These are phyloP conservation scores for Heliconius hermathena DNA, from an alignment of 1,140 invertebrate genomes.

Conservation along the genomic window DNA sequence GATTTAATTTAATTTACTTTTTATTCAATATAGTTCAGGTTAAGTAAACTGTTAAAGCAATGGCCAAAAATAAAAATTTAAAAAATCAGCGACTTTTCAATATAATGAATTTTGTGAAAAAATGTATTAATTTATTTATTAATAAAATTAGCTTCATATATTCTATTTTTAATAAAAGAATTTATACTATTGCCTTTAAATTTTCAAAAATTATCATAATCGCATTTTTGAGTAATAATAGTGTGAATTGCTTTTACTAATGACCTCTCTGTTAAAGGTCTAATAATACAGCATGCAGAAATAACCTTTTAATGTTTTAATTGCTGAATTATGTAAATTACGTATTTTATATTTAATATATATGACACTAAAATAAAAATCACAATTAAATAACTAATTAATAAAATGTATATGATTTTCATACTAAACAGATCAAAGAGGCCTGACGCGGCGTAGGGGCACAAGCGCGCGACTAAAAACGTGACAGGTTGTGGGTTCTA, in stretches of 20 bases:
- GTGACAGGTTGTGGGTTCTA: too few relatives aligned
- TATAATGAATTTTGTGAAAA: not conserved
- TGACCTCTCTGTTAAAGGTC: slow-evolving; percentile 7
- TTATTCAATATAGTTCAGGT: too few relatives aligned
- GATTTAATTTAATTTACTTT: too few relatives aligned
- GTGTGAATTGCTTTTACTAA: not conserved
- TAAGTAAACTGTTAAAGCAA: too few relatives aligned
- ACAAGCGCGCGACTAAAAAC: too few relatives aligned
- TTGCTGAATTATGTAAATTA: not conserved
- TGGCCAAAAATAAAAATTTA: too few relatives aligned
- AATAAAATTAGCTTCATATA: not conserved
- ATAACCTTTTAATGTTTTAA: not conserved
- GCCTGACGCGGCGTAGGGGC: too few relatives aligned
- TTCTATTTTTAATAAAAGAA: not conserved
- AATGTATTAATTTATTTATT: not conserved
- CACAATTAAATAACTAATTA: too few relatives aligned
- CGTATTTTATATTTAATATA: not conserved
- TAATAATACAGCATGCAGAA: not conserved
- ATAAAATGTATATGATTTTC: too few relatives aligned
- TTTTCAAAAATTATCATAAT: not conserved
- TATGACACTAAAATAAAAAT: too few relatives aligned
- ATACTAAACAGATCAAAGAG: too few relatives aligned
- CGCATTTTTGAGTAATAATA: not conserved
- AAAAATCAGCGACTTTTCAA: not conserved
- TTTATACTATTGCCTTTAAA: not conserved